Evolutionary conservation across 2,888 invertebrate genomes (phyloP).

Genomic region (Ephialtes manifestator): DNA sequence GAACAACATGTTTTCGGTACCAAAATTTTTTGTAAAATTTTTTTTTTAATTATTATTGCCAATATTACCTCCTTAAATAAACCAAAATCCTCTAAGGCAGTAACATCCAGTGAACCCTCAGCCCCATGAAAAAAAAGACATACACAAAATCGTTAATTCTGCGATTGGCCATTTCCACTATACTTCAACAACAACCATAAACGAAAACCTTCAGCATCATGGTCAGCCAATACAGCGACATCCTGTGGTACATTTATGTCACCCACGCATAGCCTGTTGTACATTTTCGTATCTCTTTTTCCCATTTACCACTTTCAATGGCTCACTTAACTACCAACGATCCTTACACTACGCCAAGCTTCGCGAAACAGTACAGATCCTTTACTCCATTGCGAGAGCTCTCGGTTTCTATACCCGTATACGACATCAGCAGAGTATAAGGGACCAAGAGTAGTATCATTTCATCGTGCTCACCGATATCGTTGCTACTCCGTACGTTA

Average conservation of each 20-base stretch:
- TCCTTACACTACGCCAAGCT: not conserved
- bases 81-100: no score
- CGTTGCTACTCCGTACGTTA: no score
- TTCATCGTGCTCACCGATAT: no score
- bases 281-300: not conserved
- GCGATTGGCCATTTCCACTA: not conserved
- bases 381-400: not conserved
- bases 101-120: no score
- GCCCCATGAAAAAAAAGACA: no score
- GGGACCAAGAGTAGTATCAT: not conserved
- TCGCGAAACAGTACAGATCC: slow-evolving; percentile 8
- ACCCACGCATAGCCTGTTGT: not conserved
- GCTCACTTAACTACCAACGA: slow-evolving; percentile 1
- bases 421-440: slow-evolving; percentile 16
- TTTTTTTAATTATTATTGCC: no score
- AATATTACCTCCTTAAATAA: no score
- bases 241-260: not conserved
- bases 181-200: not conserved
- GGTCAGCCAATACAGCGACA: not conserved
- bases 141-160: not conserved
- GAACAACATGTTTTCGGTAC: no score
- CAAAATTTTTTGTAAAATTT: no score
- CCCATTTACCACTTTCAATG: not conserved
- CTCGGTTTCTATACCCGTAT: slow-evolving; percentile 12
- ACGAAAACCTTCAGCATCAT: not conserved